These are phyloP conservation scores for Orthonevra nobilis DNA, from an alignment of 2,888 invertebrate species.

Conservation along the genomic window DNA sequence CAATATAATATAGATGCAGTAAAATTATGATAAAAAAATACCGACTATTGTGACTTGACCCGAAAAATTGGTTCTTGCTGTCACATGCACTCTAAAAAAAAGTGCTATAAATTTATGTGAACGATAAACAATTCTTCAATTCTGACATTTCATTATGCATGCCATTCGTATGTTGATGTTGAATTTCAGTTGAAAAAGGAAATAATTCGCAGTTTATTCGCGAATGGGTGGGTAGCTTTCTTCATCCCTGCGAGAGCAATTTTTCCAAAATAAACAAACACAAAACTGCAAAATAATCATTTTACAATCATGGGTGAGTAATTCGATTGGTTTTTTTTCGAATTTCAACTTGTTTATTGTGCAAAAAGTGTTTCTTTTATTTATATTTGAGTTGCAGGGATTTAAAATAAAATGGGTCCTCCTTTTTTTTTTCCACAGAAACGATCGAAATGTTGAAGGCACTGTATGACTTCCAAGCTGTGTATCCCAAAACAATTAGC, in stretches of 20 bases:
- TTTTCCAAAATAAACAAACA: constrained; percentile 66
- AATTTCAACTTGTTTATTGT: no score
- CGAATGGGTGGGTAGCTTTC: constrained; percentile 67
- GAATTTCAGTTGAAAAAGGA: no score
- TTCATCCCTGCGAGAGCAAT: constrained; percentile 42
- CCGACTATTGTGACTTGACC: no score
- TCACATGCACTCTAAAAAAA: no score
- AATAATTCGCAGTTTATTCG: constrained; percentile 59
- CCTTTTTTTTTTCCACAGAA: constrained; percentile 80
- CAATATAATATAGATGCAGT: no score
- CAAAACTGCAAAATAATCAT: constrained; percentile 26
- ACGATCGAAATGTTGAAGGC: constrained; percentile 91
- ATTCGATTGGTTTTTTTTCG: no score
- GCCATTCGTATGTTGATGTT: constrained; percentile 50
- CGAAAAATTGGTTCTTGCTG: no score
- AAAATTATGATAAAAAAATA: no score
- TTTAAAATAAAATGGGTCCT: constrained; percentile 8
- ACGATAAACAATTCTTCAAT: constrained; percentile 34
- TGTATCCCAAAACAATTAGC: constrained; percentile 90
- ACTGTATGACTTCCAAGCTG: constrained; percentile 91
- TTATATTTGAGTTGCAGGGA: neutral
- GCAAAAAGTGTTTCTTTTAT: no score
- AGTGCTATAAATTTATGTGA: no score
- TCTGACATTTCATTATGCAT: constrained; percentile 43
- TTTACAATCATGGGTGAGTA: constrained; percentile 59